Percentiles rank a stretch among this genome's conserved stretches.
These are phyloP conservation scores for Caranx melampygus DNA, from an alignment of 2,113 vertebrate species.

Conservation along the genomic window DNA sequence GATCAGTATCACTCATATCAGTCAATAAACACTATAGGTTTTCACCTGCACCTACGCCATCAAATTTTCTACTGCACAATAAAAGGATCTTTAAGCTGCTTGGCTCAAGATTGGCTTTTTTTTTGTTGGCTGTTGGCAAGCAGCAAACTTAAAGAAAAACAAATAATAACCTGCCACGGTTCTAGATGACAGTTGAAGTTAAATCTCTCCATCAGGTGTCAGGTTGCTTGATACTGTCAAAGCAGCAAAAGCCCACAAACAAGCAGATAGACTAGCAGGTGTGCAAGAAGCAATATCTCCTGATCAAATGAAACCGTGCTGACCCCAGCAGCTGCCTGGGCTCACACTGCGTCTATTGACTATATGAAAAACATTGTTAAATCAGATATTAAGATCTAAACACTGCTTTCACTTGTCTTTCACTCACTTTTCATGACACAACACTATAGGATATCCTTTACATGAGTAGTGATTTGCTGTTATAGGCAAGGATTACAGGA, in stretches of 20 bases:
- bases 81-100: slow-evolving; percentile 49
- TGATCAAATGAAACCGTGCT: neutral
- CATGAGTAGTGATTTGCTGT: neutral
- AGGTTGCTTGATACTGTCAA: slow-evolving; percentile 37
- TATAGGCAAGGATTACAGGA: too few relatives aligned
- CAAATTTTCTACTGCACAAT: slow-evolving; percentile 50
- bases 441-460: slow-evolving; percentile 5
- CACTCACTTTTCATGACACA: neutral
- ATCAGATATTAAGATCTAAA: neutral
- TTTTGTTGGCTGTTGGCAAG: slow-evolving; percentile 37
- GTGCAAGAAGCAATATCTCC: neutral
- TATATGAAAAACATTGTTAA: neutral
- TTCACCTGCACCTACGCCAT: slow-evolving; percentile 59
- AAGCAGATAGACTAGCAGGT: slow-evolving; percentile 5
- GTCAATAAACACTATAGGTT: slow-evolving; percentile 66
- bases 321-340: neutral
- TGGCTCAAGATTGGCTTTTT: slow-evolving; percentile 37
- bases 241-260: slow-evolving; percentile 15
- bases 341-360: neutral
- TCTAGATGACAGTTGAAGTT: slow-evolving; percentile 49
- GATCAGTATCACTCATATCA: slow-evolving; percentile 78
- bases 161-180: slow-evolving; percentile 34
- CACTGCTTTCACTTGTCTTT: neutral
- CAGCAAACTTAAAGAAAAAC: slow-evolving; percentile 51
- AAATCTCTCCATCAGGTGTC: slow-evolving; percentile 42